These are phyloP conservation scores for Chrysogorgia sp. DNA, from an alignment of 92 coral and sea anemone species.

Conservation along the genomic window DNA sequence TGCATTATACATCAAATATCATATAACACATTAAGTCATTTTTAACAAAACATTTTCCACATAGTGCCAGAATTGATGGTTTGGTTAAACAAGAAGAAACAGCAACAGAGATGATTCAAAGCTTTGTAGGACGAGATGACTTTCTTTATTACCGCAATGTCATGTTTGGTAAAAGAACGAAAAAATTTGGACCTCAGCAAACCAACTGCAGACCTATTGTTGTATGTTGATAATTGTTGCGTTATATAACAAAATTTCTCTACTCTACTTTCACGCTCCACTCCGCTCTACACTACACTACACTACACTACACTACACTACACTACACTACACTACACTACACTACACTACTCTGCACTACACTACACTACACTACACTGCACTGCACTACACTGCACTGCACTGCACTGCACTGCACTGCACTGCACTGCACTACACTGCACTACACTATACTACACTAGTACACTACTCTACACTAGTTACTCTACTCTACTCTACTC, in stretches of 20 bases:
- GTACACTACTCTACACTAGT: too few relatives aligned
- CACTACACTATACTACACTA: too few relatives aligned
- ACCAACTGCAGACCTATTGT: conserved; percentile 84
- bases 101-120: conserved; percentile 87
- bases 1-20: background rate
- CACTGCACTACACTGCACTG: conserved; percentile 3
- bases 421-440: background rate
- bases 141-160: conserved; percentile 88
- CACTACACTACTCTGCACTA: background rate
- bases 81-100: conserved; percentile 92
- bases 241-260: too few relatives aligned
- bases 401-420: background rate
- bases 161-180: conserved; percentile 84
- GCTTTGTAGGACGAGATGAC: conserved; percentile 86
- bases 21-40: too few relatives aligned
- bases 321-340: conserved; percentile 3
- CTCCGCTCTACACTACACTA: background rate
- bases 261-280: background rate
- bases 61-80: conserved; percentile 99
- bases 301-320: background rate
- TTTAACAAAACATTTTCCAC: background rate
- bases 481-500: too few relatives aligned
- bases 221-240: conserved; percentile 57
- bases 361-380: conserved; percentile 1
- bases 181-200: conserved; percentile 98